Base-by-base conservation (phyloP, 2,113 vertebrate species). In the Odontophorus gujanensis region DNA sequence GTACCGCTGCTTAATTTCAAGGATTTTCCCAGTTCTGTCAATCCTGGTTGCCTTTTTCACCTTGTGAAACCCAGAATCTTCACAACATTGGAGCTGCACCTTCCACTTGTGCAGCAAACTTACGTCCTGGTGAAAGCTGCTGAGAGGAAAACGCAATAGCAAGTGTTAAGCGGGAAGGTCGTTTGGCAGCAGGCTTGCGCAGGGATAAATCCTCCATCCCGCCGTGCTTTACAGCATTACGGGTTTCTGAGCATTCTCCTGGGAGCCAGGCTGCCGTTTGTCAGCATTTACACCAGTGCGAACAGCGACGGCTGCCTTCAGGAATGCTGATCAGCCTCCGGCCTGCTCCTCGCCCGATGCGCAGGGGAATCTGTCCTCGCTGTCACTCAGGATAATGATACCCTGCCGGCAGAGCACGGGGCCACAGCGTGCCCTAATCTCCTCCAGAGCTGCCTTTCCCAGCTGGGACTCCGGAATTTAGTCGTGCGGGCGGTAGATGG, bases 351-450 rank as follows among this genome's bases (percentile, higher is more conserved):
- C n/a, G 7, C 59, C 71, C 65, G 67, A 80, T 94, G 97, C 97
- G 93, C 90, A 62, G 87, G 89, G 93, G 78, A 97, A 96, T 97
- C 95, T 97, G 93, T 87, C 96, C 96, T 92, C 87, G 92, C 95
- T 97, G 97, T 97, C 97, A 96, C 94, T 98, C 97, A 97, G 97
- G 93, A 96, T 97, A 97, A 97, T 2, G 26, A 89, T 97, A 95
- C 95, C 90, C 95, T 36, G 79, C 91, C 19, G 50, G 97, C 96
- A 87, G 94, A 94, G 90, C 80, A 28, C 80, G 95, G 95, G 97
- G 97, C 91, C 93, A 95, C 96, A 98, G 95, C 50, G 89, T 6
- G 28, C 95, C 90, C 94, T 97, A 97, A 97, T 98, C 97, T 97
- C 84, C 90, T 95, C 7, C 67, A 79, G 92, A 94, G 91, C 95